Percentiles rank a stretch among this genome's conserved stretches.
These are phyloP conservation scores for Sciaenops ocellatus DNA, from an alignment of 2,797 vertebrate genomes.

Conservation along the genomic window DNA sequence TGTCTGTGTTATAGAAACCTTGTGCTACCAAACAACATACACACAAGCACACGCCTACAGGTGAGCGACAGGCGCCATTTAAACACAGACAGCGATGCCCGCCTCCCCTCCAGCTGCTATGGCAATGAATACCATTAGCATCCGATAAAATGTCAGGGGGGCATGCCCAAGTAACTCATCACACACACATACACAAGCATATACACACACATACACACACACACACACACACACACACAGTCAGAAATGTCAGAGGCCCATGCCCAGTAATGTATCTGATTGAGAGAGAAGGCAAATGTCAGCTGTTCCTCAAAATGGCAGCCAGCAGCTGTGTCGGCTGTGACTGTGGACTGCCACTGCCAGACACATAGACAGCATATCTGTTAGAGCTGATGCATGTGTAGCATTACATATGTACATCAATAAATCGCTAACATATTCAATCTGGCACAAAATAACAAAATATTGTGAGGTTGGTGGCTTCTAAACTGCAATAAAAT, in stretches of 20 bases:
- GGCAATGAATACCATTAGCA: conserved; percentile 81
- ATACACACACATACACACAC: conserved; percentile 36
- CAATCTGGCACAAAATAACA: background rate
- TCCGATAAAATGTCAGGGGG: conserved; percentile 83
- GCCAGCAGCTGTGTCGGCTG: conserved; percentile 67
- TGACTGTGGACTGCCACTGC: conserved; percentile 51
- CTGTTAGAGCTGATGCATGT: conserved; percentile 11
- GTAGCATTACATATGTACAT: conserved; percentile 11
- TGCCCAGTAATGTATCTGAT: conserved; percentile 82
- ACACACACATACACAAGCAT: conserved; percentile 45
- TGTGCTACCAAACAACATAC: conserved; percentile 11
- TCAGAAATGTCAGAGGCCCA: conserved; percentile 82
- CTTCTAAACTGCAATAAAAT: background rate
- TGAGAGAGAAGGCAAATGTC: conserved; percentile 83
- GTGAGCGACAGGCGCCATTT: conserved; percentile 79
- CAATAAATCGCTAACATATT: conserved; percentile 18
- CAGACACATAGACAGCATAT: conserved; percentile 48
- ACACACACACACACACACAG: conserved; percentile 36
- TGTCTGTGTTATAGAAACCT: conserved; percentile 13
- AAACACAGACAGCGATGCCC: conserved; percentile 57
- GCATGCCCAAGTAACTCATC: conserved; percentile 75
- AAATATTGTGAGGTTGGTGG: background rate
- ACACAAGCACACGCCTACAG: conserved; percentile 49
- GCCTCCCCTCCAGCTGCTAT: conserved; percentile 69
- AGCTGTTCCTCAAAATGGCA: conserved; percentile 84